These are phyloP conservation scores for Casuarius casuarius DNA, from an alignment of 2,113 vertebrate species.

Conservation along the genomic window DNA sequence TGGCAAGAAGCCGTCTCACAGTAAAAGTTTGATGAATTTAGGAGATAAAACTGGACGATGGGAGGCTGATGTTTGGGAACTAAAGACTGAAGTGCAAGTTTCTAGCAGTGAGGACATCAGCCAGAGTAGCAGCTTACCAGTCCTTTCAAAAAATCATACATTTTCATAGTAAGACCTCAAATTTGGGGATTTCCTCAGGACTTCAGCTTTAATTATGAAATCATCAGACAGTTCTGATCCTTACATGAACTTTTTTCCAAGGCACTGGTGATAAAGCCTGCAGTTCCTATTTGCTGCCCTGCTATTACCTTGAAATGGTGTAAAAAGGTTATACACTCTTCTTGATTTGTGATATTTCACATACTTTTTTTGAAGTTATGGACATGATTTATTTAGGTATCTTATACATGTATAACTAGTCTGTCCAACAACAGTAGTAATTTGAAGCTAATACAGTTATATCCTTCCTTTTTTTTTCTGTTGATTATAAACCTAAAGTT, in stretches of 20 bases:
- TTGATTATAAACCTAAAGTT: conserved; percentile 12
- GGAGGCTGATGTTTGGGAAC: not conserved
- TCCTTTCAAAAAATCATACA: not conserved
- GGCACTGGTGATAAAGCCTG: not conserved
- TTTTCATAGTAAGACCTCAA: not conserved
- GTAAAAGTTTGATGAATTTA: not conserved
- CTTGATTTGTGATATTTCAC: not conserved
- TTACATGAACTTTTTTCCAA: not conserved
- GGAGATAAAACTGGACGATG: not conserved
- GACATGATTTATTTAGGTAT: not conserved
- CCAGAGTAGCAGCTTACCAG: not conserved
- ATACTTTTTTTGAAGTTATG: not conserved
- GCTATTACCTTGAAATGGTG: not conserved
- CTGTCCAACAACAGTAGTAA: not conserved
- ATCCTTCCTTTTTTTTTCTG: not conserved
- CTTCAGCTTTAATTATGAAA: not conserved
- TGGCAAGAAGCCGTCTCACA: not conserved
- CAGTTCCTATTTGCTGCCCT: not conserved
- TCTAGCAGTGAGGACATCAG: not conserved
- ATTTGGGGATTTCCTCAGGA: not conserved
- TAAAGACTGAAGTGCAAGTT: not conserved
- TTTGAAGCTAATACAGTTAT: not conserved
- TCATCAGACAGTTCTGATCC: not conserved
- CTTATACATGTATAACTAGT: not conserved
- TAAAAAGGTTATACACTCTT: not conserved